Evolutionary conservation across 2,888 invertebrate species (phyloP).

Genomic region (Acleris sparsana): DNA sequence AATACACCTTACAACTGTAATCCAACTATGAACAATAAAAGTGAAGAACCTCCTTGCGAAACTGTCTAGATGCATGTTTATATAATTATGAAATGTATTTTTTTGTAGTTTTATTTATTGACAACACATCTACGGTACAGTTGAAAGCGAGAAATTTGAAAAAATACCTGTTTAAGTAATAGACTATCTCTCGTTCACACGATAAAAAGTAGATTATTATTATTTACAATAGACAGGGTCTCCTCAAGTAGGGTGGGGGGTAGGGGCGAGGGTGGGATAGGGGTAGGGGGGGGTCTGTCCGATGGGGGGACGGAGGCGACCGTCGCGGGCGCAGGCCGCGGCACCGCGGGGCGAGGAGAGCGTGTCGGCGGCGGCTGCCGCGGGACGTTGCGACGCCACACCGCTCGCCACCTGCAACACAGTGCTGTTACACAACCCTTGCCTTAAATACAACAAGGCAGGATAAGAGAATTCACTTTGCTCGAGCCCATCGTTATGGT

Average conservation of each 20-base stretch:
- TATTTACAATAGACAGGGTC: constrained; percentile 80
- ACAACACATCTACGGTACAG: constrained; percentile 84
- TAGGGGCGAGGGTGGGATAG: constrained; percentile 42
- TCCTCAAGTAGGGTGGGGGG: constrained; percentile 50
- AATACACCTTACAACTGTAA: constrained; percentile 72
- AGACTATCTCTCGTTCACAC: constrained; percentile 82
- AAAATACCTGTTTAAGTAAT: constrained; percentile 82
- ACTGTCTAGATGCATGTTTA: constrained; percentile 78
- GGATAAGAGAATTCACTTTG: too few relatives aligned
- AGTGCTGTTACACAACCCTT: constrained; percentile 18
- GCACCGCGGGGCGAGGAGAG: constrained; percentile 45
- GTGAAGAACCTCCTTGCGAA: constrained; percentile 81
- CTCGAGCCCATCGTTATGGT: too few relatives aligned
- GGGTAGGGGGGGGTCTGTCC: constrained; percentile 44
- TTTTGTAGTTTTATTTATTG: constrained; percentile 80
- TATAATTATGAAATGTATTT: constrained; percentile 80
- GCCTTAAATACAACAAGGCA: not conserved
- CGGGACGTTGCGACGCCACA: constrained; percentile 71
- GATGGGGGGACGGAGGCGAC: constrained; percentile 65
- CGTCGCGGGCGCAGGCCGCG: constrained; percentile 56
- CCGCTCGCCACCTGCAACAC: constrained; percentile 78
- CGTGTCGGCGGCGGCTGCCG: constrained; percentile 46
- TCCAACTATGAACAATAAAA: constrained; percentile 81
- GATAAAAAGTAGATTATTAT: constrained; percentile 81
- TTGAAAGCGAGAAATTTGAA: constrained; percentile 83